phyloP scores from a whole-genome alignment of 2,113 vertebrate species.

The Microcebus lehilahytsara region DNA sequence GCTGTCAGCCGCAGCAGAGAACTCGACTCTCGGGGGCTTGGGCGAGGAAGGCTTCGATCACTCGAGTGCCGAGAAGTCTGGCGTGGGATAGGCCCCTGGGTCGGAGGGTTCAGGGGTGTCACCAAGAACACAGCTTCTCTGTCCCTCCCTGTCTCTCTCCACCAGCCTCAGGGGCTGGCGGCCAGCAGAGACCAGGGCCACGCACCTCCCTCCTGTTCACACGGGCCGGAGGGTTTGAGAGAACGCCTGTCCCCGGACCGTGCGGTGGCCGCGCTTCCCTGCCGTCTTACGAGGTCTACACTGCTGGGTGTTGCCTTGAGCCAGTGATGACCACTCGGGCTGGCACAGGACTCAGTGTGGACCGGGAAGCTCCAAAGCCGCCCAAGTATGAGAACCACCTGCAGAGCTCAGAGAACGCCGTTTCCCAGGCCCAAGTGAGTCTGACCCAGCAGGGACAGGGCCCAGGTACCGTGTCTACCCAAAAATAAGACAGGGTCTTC shows the following conservation, averaged over 20 bases:
- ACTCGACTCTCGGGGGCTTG: neutral
- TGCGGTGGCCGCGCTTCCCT: fast-evolving
- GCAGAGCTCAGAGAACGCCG: neutral
- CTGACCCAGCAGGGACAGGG: fast-evolving
- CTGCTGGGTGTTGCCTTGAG: too few relatives aligned
- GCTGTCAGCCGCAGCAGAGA: neutral
- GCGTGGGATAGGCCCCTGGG: neutral
- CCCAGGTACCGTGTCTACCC: too few relatives aligned
- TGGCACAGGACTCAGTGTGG: neutral
- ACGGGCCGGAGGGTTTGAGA: neutral
- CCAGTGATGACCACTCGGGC: neutral
- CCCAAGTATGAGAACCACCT: too few relatives aligned
- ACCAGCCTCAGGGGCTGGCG: neutral
- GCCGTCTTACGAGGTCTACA: neutral
- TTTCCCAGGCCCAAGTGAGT: neutral
- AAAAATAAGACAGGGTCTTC: too few relatives aligned
- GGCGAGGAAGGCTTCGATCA: neutral
- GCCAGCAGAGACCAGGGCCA: neutral
- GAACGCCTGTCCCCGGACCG: neutral
- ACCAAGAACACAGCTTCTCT: neutral
- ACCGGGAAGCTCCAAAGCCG: too few relatives aligned
- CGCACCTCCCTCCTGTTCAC: neutral
- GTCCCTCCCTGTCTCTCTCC: neutral
- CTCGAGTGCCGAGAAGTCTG: neutral
- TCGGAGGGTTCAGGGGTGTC: fast-evolving